Conservation (phyloP, 1,140 invertebrate species). For the Magallana gigas region DNA sequence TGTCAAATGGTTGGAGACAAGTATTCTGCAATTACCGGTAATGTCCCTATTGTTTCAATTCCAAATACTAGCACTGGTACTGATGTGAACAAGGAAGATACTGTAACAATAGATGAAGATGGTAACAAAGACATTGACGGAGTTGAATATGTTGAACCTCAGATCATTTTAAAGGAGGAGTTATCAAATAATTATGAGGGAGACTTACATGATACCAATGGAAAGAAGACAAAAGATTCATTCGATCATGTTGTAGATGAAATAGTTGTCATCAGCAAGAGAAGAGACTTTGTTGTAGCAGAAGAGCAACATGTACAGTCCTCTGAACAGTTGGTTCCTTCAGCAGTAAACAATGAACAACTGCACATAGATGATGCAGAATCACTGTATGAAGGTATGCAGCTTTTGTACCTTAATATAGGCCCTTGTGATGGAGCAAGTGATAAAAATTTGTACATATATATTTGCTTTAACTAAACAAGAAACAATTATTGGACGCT, state of each 20-base stretch:
- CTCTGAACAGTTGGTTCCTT: background rate
- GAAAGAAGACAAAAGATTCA: too few relatives aligned
- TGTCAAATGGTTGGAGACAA: too few relatives aligned
- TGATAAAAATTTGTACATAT: too few relatives aligned
- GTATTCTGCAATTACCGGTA: too few relatives aligned
- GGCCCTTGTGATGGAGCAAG: too few relatives aligned
- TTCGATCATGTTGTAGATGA: too few relatives aligned
- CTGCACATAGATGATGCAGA: background rate
- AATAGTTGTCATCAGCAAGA: background rate
- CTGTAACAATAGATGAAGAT: background rate
- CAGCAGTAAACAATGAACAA: background rate
- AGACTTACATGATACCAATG: too few relatives aligned
- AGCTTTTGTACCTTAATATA: too few relatives aligned
- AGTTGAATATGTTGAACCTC: background rate
- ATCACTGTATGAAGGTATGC: slow-evolving; percentile 18
- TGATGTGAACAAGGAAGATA: background rate
- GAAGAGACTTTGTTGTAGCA: background rate
- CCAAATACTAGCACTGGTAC: background rate
- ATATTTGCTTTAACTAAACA: too few relatives aligned
- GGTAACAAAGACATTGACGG: background rate
- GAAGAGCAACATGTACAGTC: background rate
- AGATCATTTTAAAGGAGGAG: background rate
- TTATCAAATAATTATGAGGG: too few relatives aligned
- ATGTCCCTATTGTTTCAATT: background rate
- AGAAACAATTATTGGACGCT: too few relatives aligned